Evolutionary conservation across 2,113 vertebrate species (phyloP).

Genomic region (Dolichallabes microphthalmus): DNA sequence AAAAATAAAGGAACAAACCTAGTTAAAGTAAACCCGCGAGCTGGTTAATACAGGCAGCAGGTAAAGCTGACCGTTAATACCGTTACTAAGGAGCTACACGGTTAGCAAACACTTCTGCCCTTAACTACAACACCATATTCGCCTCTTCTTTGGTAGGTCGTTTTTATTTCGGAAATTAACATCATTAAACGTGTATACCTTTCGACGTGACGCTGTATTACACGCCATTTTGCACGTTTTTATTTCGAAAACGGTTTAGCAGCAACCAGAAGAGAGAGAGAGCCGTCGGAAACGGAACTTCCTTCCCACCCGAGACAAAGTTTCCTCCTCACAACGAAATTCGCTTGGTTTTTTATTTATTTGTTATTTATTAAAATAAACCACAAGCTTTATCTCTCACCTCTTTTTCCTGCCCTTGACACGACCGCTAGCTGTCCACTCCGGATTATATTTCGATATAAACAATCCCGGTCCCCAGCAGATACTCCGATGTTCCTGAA

Average conservation of each 20-base stretch:
- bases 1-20: neutral
- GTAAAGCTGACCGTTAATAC: neutral
- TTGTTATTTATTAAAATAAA: neutral
- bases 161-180: too few relatives aligned
- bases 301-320: conserved; percentile 50
- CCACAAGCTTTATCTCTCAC: conserved; percentile 38
- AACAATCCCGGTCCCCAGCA: conserved; percentile 50
- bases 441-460: conserved; percentile 27
- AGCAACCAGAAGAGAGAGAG: neutral
- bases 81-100: neutral
- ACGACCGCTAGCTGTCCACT: conserved; percentile 30
- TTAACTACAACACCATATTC: neutral
- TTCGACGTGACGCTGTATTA: neutral
- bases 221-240: neutral
- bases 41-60: neutral
- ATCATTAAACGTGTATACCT: too few relatives aligned
- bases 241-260: neutral
- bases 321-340: conserved; percentile 7
- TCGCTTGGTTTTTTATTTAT: neutral
- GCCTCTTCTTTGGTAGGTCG: too few relatives aligned
- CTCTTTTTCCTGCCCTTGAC: conserved; percentile 25
- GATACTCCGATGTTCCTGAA: conserved; percentile 35
- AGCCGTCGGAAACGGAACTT: conserved; percentile 46
- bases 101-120: neutral
- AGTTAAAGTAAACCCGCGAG: neutral